These are phyloP conservation scores for Corynorhinus townsendii DNA, from an alignment of 2,113 vertebrate genomes.

Conservation along the genomic window DNA sequence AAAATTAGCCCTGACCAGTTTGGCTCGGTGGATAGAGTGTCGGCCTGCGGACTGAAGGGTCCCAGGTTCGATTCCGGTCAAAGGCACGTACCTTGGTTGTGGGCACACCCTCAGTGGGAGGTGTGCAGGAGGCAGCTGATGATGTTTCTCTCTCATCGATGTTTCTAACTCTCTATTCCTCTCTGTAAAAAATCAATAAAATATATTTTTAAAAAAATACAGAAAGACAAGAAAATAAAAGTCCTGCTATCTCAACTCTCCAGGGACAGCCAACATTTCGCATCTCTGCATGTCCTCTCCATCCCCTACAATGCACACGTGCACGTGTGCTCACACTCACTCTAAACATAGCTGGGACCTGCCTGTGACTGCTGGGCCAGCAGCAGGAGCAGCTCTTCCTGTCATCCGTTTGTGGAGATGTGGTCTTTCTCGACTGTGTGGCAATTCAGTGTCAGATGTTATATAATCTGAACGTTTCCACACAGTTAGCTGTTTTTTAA, in stretches of 20 bases:
- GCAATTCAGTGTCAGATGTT: background rate
- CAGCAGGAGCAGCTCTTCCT: background rate
- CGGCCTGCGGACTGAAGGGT: no score
- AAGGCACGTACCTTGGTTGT: no score
- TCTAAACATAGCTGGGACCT: background rate
- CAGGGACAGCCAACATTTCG: background rate
- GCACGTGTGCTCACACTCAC: background rate
- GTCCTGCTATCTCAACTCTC: background rate
- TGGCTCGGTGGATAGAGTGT: no score
- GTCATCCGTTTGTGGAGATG: background rate
- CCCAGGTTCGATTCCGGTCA: no score
- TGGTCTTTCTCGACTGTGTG: background rate
- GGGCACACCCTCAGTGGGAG: no score
- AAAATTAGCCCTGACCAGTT: no score
- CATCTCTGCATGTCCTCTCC: background rate
- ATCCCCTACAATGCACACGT: background rate
- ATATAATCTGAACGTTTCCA: background rate
- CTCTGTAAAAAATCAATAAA: no score
- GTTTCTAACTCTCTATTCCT: no score
- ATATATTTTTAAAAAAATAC: no score
- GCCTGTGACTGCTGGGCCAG: background rate
- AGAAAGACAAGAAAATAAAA: background rate
- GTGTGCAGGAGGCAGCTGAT: no score
- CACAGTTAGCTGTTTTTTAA: background rate
- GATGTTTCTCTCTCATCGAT: no score